Evolutionary conservation across 2,797 vertebrate genomes (phyloP), one percentile per base, ranked within the genome.

Genomic region (Clarias laeviceps): DNA sequence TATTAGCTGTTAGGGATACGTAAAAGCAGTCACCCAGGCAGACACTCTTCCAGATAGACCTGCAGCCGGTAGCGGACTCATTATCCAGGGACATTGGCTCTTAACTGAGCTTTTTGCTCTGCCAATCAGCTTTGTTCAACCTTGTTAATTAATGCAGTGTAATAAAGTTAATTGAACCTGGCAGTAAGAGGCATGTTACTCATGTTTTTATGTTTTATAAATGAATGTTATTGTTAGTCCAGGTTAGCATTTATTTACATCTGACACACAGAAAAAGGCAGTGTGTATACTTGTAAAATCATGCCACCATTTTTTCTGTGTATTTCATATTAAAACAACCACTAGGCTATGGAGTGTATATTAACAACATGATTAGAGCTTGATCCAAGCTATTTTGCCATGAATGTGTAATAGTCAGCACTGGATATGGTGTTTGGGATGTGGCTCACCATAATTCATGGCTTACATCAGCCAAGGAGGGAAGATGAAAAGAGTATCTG

Each of bases 311-410:
- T 82, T 62, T 82, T 86, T 73, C 34, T 84, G 85, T 85, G 81
- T 89, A 89, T 90, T 91, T 90, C 91, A 87, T 89, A 84, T 83
- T 65, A 64, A 90, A 89, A 88, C 90, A 93, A 93, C 92, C 92
- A 92, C 88, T 86, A 87, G 73, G 57, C 85, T 85, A 34, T 84
- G 65, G 79, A 79, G 84, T 91, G 84, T 91, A 88, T 90, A 90
- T 86, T 85, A 91, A 86, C 85, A 87, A 86, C 91, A 90, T 88
- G 88, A 88, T 83, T 82, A 84, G 88, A 84, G 82, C 84, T 89
- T 90, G 90, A 90, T 86, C 84, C 80, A 88, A 87, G 86, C 88
- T 87, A 87, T 81, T 88, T 90, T 91, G 88, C 88, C 68, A 66
- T 89, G 92, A 89, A 91, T 90, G 88, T 91, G 88, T 91, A 90